Evolutionary conservation across 2,113 vertebrate genomes (phyloP), one percentile per base, ranked within the genome.

Genomic region (Nannobrachium achirus): DNA sequence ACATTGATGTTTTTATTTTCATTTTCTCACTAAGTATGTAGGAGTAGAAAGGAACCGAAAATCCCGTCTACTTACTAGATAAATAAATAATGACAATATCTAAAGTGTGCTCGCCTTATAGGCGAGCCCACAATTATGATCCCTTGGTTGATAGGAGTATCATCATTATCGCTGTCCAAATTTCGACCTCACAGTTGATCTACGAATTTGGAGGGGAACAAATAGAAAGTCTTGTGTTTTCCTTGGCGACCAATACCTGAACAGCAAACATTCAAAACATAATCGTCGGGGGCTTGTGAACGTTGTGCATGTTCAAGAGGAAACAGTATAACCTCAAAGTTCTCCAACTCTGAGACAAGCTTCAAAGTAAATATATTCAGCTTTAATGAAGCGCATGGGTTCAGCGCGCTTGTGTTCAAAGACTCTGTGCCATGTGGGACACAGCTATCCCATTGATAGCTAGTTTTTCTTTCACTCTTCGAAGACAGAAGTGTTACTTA

Each of bases 351-450:
- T 83, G 86, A 63, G 42, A 73, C 78, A 79, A 63, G 62, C 63
- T 19, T 39, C 61, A 83, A 67, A 81, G 83, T 83, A 88, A 90
- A 88, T 82, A 85, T 78, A 88, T 77, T 80, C 81, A 53, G 65
- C 70, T 72, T 64, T 86, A 89, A 89, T 84, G 82, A 90, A 69
- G 68, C 39, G 2, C 42, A 68, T 61, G 66, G 71, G 74, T 80
- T 87, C 68, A 72, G 83, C 81, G 81, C 83, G 72, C 16, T 89
- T 83, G 85, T 85, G 82, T 80, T 86, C 74, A 87, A 82, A 84
- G 78, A 67, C 57, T 48, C 56, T 6, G 10, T 78, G 77, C 75
- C 84, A 76, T 82, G 42, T 78, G 84, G 78, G 78, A 86, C 64
- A 41, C 41, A n/a, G 42, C 4, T 65, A 70, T 78, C 9, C 38